Percentiles rank a stretch among this genome's conserved stretches.
These are phyloP conservation scores for Dryobates pubescens DNA, from an alignment of 2,797 vertebrate species.

Conservation along the genomic window DNA sequence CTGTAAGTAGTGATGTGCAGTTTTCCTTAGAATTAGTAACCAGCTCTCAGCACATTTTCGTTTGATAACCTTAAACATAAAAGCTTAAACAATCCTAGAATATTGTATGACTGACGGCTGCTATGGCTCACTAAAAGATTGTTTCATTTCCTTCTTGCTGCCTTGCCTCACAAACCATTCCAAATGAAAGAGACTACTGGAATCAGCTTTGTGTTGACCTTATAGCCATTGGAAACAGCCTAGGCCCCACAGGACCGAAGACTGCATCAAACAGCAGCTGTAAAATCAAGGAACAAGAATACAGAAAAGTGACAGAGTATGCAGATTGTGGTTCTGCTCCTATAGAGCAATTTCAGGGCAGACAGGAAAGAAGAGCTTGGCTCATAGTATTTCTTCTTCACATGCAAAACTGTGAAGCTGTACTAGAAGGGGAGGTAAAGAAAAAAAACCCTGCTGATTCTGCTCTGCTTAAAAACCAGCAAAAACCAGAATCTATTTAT, in stretches of 20 bases:
- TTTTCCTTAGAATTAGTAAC: neutral
- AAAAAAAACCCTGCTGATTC: conserved; percentile 1
- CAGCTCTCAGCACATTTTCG: neutral
- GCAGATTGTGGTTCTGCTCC: neutral
- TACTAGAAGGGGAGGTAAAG: neutral
- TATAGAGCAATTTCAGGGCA: neutral
- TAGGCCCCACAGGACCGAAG: neutral
- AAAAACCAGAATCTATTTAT: neutral
- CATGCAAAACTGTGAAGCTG: fast-evolving
- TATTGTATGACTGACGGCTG: neutral
- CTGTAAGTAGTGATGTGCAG: neutral
- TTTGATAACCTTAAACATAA: neutral
- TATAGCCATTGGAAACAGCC: neutral
- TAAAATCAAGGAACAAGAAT: fast-evolving
- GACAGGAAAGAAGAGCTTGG: neutral
- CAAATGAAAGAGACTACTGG: neutral
- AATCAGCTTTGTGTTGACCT: neutral
- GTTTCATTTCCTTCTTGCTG: neutral
- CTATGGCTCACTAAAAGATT: neutral
- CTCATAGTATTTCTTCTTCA: neutral
- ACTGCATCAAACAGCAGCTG: neutral
- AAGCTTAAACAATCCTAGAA: neutral
- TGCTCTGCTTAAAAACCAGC: neutral
- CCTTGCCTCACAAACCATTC: neutral
- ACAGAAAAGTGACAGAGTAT: neutral